Base-by-base conservation (phyloP, 2,797 vertebrate species). In the Sebastes aleutianus region DNA sequence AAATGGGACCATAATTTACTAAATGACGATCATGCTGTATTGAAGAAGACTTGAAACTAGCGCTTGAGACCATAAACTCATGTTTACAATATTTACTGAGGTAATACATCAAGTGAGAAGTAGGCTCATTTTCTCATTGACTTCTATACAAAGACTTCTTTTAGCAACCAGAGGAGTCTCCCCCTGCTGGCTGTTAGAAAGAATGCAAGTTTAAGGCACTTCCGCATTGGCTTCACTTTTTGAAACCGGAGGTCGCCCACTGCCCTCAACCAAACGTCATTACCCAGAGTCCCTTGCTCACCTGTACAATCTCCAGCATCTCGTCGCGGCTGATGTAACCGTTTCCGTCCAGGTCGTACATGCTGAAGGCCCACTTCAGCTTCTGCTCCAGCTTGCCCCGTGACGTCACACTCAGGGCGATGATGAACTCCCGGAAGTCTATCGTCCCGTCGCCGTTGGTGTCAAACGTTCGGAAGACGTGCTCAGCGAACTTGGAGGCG, bases 351-450 rank as follows among this genome's bases (percentile, higher is more conserved):
- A 97, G 92, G 89, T 97, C 96, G 10, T 97, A 97, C 96, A 97
- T 97, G 89, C 96, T 97, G 90, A 97, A 97, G 26, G 96, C 96
- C 96, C 96, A 97, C 72, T 96, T 96, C 70, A 97, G 94, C 88
- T 97, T 97, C 94, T 97, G 96, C 87, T 97, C 96, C 89, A 97
- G 91, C 82, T 96, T 96, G 3, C 96, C 96, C 24, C 96, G 92
- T 12, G 96, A 97, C 8, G 96, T 97, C 71, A 97, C 96, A 2
- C 96, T 97, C 84, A 97, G 88, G 12, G 96, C 96, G 32, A 97
- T 96, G 92, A 97, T 97, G 92, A 97, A 97, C 95, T 96, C 96
- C 93, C 96, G 93, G 92, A 97, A 97, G 92, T 97, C 96, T 82
- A 97, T 97, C 65, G 96, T 96, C 24, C 96, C 96, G 1, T 97